Conservation (phyloP, 2,797 vertebrate genomes). For the Lerista edwardsae region DNA sequence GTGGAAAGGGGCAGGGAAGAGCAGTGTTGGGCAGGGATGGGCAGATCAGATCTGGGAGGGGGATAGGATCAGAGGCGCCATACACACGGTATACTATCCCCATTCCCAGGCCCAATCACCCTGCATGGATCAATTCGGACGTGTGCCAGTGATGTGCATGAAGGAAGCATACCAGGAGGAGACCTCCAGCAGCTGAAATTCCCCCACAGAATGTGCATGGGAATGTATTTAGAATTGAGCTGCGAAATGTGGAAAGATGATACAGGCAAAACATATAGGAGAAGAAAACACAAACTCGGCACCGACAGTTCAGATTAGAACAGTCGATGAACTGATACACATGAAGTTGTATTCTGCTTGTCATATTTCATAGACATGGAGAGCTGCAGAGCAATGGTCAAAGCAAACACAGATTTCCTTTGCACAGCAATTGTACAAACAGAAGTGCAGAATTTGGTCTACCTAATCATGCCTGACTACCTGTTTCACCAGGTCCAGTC, state of each 20-base stretch:
- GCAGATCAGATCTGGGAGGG: no score
- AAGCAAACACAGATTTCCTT: neutral
- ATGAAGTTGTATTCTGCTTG: neutral
- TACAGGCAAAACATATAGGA: neutral
- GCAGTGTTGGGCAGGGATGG: no score
- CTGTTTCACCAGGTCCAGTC: neutral
- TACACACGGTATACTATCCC: no score
- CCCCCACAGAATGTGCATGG: no score
- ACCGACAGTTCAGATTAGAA: neutral
- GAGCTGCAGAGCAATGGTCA: neutral
- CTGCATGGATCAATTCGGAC: no score
- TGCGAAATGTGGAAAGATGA: neutral
- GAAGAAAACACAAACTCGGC: neutral
- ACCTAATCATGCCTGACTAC: neutral
- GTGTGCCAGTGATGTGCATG: no score
- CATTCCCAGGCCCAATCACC: no score
- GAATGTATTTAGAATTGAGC: no score
- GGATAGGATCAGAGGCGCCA: no score
- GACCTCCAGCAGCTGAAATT: no score
- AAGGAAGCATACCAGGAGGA: no score
- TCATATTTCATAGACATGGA: neutral
- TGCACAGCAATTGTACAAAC: neutral
- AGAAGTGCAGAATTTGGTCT: neutral
- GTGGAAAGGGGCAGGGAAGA: no score
- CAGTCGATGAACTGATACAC: neutral